Conservation (phyloP, 2,797 vertebrate genomes). For the Sebastes matsubarae region DNA sequence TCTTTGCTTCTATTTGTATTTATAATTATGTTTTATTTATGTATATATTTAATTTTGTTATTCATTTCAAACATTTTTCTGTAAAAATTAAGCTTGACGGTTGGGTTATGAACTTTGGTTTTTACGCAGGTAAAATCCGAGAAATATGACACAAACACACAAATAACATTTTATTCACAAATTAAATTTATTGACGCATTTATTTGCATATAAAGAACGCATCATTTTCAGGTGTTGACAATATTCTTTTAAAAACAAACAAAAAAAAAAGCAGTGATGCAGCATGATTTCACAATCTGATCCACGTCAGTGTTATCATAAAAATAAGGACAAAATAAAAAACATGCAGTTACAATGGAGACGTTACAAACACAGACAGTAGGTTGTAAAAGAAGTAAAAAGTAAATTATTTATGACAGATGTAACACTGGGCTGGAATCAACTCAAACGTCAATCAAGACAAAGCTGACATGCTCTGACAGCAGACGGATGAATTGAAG, state of each 20-base stretch:
- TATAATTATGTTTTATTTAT: background rate
- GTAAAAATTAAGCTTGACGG: background rate
- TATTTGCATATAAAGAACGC: slow-evolving; percentile 4
- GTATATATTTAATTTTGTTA: background rate
- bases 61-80: background rate
- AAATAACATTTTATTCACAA: background rate
- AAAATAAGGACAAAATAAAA: background rate
- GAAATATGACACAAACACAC: background rate
- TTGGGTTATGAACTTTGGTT: background rate
- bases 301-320: background rate
- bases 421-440: background rate
- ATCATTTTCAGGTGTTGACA: background rate
- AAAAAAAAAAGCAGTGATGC: background rate
- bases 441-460: background rate
- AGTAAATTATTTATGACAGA: background rate
- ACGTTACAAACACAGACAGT: background rate
- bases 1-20: background rate
- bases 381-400: slow-evolving; percentile 1
- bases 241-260: background rate
- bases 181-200: slow-evolving; percentile 50
- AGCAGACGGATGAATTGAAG: background rate
- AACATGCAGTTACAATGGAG: background rate
- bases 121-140: background rate
- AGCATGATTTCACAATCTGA: background rate
- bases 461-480: too few species aligned